Evolutionary conservation across 92 coral and sea anemone genomes (phyloP), one percentile per base, ranked within the genome.

Genomic region (Anthopleura xanthogrammica): DNA sequence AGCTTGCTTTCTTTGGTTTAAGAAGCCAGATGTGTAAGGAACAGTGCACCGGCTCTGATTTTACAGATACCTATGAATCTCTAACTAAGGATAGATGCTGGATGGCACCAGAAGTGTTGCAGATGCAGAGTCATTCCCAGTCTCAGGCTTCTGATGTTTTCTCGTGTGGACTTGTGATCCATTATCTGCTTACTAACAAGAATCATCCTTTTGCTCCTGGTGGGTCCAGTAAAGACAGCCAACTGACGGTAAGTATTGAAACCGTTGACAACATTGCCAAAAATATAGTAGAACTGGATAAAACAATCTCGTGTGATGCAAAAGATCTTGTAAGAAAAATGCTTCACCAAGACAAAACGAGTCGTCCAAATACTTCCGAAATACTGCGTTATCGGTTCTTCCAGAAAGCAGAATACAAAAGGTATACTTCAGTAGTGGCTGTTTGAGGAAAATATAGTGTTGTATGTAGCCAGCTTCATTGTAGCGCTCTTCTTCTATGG

Each of bases 131-230:
- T 71, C 85, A 58, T 80, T 88, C n/a, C 2, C 12, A 76, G 55
- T 76, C 84, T 16, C 12, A 76, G 55, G 43, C 84, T 16, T 84
- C 87, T 16, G 87, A 84, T 41, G 29, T 84, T 36, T 84, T 84
- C 42, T 16, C 87, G 6, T 77, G 87, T 84, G 87, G 87, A 22
- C 77, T 77, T 48, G 70, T 84, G 55, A 13, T 85, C 3, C 89
- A 85, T 73, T 85, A 79, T 73, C 40, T 88, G 10, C 36, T 88
- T 42, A 46, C 75, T 17, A 78, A 23, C 12, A 83, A 20, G 75
- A 85, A 85, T 11, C 89, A 88, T 56, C 91, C 89, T 13, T 85
- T 88, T 88, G 77, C 71, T n/a, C 85, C 77, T 10, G 24, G 29
- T 52, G 71, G 19, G 7, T 55, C 72, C 39, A 60, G 22, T 2